Conservation (phyloP, 2,113 vertebrate species). For the Lontra canadensis region DNA sequence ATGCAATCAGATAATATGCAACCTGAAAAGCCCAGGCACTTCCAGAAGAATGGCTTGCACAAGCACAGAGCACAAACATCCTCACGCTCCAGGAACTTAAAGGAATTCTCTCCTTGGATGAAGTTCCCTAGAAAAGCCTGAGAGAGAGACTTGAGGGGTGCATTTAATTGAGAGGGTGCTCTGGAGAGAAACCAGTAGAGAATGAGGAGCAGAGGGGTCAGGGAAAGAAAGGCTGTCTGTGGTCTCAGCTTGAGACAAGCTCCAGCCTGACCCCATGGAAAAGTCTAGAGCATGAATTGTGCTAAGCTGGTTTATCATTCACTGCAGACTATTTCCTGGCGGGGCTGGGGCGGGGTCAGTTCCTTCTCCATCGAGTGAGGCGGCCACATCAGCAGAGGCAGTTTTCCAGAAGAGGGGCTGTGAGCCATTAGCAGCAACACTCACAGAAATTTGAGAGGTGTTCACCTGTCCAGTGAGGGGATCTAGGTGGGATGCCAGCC, state of each 20-base stretch:
- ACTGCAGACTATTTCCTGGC: background rate
- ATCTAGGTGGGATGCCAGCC: background rate
- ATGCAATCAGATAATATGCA: conserved; percentile 1
- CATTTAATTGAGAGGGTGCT: background rate
- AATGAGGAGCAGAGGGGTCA: background rate
- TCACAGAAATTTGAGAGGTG: background rate
- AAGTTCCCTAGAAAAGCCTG: background rate
- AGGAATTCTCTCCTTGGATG: background rate
- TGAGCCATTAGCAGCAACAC: background rate
- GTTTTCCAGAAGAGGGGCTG: background rate
- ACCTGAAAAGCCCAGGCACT: conserved; percentile 68
- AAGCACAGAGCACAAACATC: background rate
- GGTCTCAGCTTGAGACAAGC: background rate
- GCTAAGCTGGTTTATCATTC: background rate
- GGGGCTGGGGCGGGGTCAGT: background rate
- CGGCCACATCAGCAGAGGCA: background rate
- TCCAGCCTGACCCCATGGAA: background rate
- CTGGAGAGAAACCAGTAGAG: background rate
- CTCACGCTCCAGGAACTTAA: background rate
- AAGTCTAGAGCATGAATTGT: background rate
- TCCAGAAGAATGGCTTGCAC: conserved; percentile 28
- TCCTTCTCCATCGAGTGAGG: background rate
- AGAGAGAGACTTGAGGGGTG: background rate
- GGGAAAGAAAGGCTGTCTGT: background rate
- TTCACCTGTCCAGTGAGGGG: background rate